Percentiles rank a stretch among this genome's conserved stretches.
These are phyloP conservation scores for Exaiptasia diaphana DNA, from an alignment of 64 coral and sea anemone genomes.

Conservation along the genomic window DNA sequence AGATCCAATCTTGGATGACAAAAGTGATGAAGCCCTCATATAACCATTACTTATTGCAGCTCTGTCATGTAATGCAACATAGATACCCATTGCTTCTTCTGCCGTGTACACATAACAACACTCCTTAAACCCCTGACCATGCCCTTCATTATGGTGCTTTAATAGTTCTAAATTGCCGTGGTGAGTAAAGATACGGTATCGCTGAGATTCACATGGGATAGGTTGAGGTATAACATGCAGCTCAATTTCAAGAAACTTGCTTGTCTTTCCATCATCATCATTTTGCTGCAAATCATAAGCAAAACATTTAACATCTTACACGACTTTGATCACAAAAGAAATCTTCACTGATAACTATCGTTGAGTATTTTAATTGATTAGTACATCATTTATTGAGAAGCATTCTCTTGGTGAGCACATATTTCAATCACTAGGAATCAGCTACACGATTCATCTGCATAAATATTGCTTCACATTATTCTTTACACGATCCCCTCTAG, in stretches of 20 bases:
- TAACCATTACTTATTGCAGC: slow-evolving; percentile 7
- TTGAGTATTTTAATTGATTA: no score
- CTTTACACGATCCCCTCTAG: neutral
- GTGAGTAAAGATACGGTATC: slow-evolving; percentile 46
- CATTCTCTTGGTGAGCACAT: no score
- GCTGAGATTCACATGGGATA: neutral
- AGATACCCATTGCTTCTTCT: slow-evolving; percentile 50
- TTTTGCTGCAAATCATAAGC: neutral
- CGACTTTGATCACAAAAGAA: neutral
- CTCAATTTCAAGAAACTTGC: slow-evolving; percentile 28
- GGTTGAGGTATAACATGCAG: slow-evolving; percentile 36
- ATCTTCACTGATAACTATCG: no score
- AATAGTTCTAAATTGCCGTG: slow-evolving; percentile 19
- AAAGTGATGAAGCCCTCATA: slow-evolving; percentile 2
- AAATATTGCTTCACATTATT: neutral
- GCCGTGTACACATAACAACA: slow-evolving; percentile 20
- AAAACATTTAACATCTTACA: neutral
- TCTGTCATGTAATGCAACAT: slow-evolving; percentile 19
- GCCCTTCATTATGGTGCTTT: neutral
- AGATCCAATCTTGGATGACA: slow-evolving; percentile 75
- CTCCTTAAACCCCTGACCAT: neutral
- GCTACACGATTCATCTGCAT: neutral
- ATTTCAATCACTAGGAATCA: no score
- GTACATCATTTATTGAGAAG: no score
- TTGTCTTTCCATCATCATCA: neutral